A percentile compares a stretch with the other conserved stretches of the same genome.
These are phyloP conservation scores for Gobiocypris rarus DNA, from an alignment of 2,113 vertebrate species.

Conservation along the genomic window DNA sequence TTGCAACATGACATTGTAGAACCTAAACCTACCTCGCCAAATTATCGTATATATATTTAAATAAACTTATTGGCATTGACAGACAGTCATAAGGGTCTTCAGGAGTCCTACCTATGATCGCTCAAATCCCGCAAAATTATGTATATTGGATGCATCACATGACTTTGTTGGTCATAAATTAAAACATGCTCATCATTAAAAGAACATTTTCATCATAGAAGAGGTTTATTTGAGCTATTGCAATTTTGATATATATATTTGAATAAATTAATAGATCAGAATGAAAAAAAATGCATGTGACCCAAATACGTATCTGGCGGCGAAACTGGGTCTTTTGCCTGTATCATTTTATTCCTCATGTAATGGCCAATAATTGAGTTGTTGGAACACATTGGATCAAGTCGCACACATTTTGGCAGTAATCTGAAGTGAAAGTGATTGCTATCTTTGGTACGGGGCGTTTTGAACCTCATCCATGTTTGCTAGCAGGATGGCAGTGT, in stretches of 20 bases:
- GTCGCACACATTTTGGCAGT: not conserved
- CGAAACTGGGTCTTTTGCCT: not conserved
- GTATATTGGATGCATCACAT: not conserved
- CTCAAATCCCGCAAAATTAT: not conserved
- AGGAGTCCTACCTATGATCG: not conserved
- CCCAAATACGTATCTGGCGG: not conserved
- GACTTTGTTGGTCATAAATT: not conserved
- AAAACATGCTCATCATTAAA: too few relatives aligned
- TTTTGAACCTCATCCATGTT: conserved; percentile 11
- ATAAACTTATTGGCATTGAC: not conserved
- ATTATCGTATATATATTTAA: not conserved
- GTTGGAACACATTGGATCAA: not conserved
- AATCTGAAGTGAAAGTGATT: not conserved
- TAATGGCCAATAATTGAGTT: not conserved
- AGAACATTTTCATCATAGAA: not conserved
- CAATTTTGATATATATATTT: too few relatives aligned
- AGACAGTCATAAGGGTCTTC: not conserved
- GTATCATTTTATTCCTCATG: not conserved
- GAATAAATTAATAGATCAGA: not conserved
- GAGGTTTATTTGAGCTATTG: not conserved
- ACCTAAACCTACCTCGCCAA: not conserved
- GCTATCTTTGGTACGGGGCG: conserved; percentile 3
- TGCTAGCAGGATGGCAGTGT: not conserved
- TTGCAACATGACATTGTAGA: not conserved
- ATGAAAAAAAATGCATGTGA: not conserved